These are phyloP conservation scores for Paralichthys olivaceus DNA, from an alignment of 2,113 vertebrate genomes.

Conservation along the genomic window DNA sequence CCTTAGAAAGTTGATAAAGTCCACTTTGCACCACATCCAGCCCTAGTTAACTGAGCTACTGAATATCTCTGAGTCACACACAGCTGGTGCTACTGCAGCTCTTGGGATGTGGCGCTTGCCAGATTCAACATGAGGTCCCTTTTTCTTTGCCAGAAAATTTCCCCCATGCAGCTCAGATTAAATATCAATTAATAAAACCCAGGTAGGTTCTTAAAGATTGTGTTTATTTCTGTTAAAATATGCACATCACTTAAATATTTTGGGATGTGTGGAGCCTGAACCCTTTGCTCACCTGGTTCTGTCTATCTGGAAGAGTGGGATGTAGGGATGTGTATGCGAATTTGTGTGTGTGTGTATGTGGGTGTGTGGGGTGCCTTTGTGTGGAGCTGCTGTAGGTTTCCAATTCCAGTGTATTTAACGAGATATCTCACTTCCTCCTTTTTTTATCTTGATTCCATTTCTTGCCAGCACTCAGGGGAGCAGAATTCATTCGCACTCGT, in stretches of 20 bases:
- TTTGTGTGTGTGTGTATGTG: not conserved
- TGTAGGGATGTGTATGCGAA: slow-evolving; percentile 6
- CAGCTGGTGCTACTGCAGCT: slow-evolving; percentile 65
- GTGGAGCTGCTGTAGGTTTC: slow-evolving; percentile 65
- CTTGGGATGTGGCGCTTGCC: slow-evolving; percentile 58
- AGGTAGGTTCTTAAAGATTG: slow-evolving; percentile 47
- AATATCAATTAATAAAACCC: slow-evolving; percentile 69
- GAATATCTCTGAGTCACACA: slow-evolving; percentile 55
- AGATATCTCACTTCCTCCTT: slow-evolving; percentile 67
- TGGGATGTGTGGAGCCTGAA: slow-evolving; percentile 27
- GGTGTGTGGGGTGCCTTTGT: slow-evolving; percentile 15
- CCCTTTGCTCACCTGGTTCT: slow-evolving; percentile 43
- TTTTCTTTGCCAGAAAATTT: slow-evolving; percentile 51
- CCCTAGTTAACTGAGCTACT: slow-evolving; percentile 58
- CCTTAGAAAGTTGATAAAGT: slow-evolving; percentile 32
- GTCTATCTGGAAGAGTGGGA: slow-evolving; percentile 8
- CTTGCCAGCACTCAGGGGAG: slow-evolving; percentile 68
- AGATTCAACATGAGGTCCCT: slow-evolving; percentile 63
- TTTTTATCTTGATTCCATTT: slow-evolving; percentile 71
- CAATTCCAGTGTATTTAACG: slow-evolving; percentile 75
- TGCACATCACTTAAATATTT: slow-evolving; percentile 24
- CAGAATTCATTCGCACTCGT: slow-evolving; percentile 66
- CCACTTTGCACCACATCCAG: slow-evolving; percentile 54
- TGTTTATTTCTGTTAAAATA: slow-evolving; percentile 32
- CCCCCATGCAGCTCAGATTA: slow-evolving; percentile 38